Base-by-base conservation (phyloP, 2,113 vertebrate genomes). In the Crotalus tigris region DNA sequence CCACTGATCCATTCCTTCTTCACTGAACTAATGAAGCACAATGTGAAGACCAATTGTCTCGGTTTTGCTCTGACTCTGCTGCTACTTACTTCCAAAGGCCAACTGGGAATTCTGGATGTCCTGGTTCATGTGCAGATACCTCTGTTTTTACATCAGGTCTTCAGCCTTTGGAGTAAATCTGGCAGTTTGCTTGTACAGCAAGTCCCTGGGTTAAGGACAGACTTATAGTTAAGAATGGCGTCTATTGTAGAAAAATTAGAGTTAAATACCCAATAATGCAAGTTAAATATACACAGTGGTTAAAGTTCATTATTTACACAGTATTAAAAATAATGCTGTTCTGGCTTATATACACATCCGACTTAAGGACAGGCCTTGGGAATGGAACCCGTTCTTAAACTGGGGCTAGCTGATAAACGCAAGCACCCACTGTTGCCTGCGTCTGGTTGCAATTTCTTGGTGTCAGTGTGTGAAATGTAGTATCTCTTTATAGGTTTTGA, bases 401-500 rank as follows among this genome's bases (percentile, higher is more conserved):
- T 33, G 64, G 13, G 64, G 64, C 64, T 23, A 93, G 90, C 85
- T 91, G 55, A 92, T 85, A 92, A 57, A 0, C 1, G 1, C 88
- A 92, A 88, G 90, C 90, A 69, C 85, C 93, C 94, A 94, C 24
- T 91, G 92, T 59, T 19, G 13, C 64, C 87, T 92, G 94, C 51
- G 53, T 33, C 15, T 1, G 8, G 90, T 94, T 93, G 95, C 86
- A 95, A 64, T 95, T 95, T 97, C 97, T 92, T 29, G 94, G 97
- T 93, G 95, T 97, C 95, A 96, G 97, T 97, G 96, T 97, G 96
- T 97, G 95, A 97, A 97, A 96, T 96, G 95, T 92, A 98, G 98
- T 98, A 96, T 98, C 97, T 98, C 96, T 98, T 98, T 98, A 23
- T 98, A 98, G 98, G 98, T 97, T 98, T 98, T 98, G 98, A 98